Evolutionary conservation across 2,888 invertebrate genomes (phyloP), one percentile per base, ranked within the genome.

Genomic region (Agrochola lychnidis): DNA sequence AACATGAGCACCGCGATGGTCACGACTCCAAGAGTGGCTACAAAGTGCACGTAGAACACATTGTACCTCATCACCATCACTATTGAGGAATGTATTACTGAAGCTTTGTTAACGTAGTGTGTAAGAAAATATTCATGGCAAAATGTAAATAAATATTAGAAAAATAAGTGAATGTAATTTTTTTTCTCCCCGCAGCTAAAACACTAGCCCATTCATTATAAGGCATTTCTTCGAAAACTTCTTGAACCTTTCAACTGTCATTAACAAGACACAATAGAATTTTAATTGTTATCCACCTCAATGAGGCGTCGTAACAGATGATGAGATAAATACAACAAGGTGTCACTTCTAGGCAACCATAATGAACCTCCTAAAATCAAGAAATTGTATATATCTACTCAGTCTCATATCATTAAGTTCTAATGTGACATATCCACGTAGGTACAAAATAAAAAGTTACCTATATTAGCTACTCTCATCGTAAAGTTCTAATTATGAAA

Each of bases 21-120:
- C 96, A 97, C 88, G 94, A 94, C 70, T 97, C 97, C 69, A 95
- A 97, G 89, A 97, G 97, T 22, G 88, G 96, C 88, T 97, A 97
- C 91, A 94, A 94, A 57, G 92, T 97, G 67, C 96, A 97, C 79
- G 95, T 97, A 12, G 90, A 91, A 66, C 91, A 91, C 66, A 84
- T 88, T 16, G 86, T 88, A 6, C 89, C 89, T 19, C 84, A 89
- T 40, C 86, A 87, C 71, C 86, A 88, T 68, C 82, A 87, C 45
- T 57, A 89, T 77, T 78, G 16, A 79, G 53, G 14, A 40, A 5
- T 48, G 22, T 0, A n/a, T 25, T 14, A 63, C 9, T 16, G 22
- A 51, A 51, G 12, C 0, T 36, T 70, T 81, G 61, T 80, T 87
- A 53, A 51, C 14, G 0, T 77, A 73, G 73, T 84, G 7, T 30